Conservation (phyloP, 2,797 vertebrate genomes). For the Xiphorhynchus erythropygius region DNA sequence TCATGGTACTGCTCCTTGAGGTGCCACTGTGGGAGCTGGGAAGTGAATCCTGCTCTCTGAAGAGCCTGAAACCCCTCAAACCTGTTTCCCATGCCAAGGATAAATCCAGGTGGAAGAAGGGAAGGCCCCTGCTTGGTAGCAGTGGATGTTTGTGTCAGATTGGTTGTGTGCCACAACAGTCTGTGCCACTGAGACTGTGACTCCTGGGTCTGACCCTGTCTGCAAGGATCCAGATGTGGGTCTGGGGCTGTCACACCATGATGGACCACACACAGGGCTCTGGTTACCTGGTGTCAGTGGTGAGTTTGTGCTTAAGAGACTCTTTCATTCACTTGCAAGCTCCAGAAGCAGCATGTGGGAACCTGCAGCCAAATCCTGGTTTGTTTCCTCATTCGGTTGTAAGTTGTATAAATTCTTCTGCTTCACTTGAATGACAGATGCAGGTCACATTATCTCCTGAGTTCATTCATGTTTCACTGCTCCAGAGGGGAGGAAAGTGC, state of each 20-base stretch:
- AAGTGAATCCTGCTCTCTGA: not conserved
- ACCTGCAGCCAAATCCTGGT: not conserved
- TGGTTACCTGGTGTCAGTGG: not conserved
- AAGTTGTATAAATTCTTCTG: not conserved
- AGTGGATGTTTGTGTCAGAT: not conserved
- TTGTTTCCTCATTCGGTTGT: not conserved
- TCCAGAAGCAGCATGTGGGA: not conserved
- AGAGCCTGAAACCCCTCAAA: not conserved
- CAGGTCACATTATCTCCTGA: not conserved
- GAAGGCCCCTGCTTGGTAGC: not conserved
- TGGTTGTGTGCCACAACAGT: not conserved
- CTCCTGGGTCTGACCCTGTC: not conserved
- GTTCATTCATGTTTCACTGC: not conserved
- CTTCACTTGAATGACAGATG: not conserved
- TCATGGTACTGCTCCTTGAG: not conserved
- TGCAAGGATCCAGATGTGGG: not conserved
- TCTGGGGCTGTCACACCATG: not conserved
- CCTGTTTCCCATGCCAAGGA: no score
- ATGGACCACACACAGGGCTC: not conserved
- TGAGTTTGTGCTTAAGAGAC: not conserved
- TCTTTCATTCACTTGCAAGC: not conserved
- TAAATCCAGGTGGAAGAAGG: not conserved
- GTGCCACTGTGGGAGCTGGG: not conserved
- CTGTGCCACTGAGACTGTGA: not conserved
- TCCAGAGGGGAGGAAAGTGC: not conserved